Evolutionary conservation across 2,888 invertebrate species (phyloP), one percentile per base, ranked within the genome.

Genomic region (Eupsilia transversa): DNA sequence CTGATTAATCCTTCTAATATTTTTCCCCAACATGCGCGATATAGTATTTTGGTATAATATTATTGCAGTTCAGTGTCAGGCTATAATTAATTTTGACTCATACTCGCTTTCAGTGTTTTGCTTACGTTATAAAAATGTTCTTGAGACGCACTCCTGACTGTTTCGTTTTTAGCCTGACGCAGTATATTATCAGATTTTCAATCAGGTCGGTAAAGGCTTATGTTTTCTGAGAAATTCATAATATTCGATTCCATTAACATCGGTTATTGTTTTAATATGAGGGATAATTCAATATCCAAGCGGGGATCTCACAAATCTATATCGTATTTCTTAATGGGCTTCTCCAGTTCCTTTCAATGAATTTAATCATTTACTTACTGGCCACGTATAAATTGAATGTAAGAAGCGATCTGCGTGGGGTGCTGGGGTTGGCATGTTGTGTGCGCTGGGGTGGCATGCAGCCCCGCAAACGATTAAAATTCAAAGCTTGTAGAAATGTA

Each of bases 401-500:
- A 88, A 84, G 86, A 85, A 88, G 84, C 87, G 85, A 86, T 89
- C 72, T 70, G 65, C 82, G 43, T 65, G 43, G 6, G 1, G 75
- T 82, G 7, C 1, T 33, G 63, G 72, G 82, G 68, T 23, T 60
- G 76, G 82, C 86, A 86, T 88, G 86, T 89, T 88, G 86, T 89
- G 86, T 86, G 85, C 71, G 72, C 76, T 82, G 72, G 85, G 81
- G 74, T 56, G 75, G 87, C 82, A 82, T 82, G 80, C 86, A 83
- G 73, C 78, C 86, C 87, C 83, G 84, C 89, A 89, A 91, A 92
- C 93, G 92, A 94, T 96, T 96, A 93, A 94, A 95, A 96, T 95
- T 95, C 96, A 95, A 94, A 95, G 93, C 92, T 90, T 90, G 95
- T 94, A 95, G 94, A 94, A 94, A 94, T 93, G 94, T 94, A 95